A percentile compares a stretch with the other conserved stretches of the same genome.
Conservation (phyloP, 1,140 invertebrate species). For the Lasaia peninsularis region DNA sequence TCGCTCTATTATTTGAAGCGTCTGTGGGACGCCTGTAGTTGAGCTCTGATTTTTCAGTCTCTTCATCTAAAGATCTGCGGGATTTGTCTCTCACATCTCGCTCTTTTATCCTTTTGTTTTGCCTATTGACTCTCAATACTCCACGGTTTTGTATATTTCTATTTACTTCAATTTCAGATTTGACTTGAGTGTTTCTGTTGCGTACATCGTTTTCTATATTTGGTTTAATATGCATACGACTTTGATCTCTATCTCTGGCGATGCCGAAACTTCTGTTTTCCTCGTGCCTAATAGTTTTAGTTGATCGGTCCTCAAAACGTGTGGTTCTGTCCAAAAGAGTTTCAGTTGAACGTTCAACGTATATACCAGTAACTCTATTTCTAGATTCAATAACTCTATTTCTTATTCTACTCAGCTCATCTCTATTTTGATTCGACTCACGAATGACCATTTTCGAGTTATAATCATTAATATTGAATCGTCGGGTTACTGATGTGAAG, state of each 20-base stretch:
- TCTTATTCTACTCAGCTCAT: neutral
- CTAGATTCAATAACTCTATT: neutral
- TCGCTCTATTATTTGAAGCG: neutral
- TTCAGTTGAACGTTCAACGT: neutral
- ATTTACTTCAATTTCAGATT: neutral
- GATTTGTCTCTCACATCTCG: neutral
- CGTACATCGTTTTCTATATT: neutral
- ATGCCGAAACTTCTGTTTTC: neutral
- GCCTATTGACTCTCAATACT: neutral
- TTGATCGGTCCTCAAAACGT: neutral
- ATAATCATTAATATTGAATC: neutral
- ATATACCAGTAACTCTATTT: neutral
- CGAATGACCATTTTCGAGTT: neutral
- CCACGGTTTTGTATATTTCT: neutral
- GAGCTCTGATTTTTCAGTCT: neutral
- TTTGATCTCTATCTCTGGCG: neutral
- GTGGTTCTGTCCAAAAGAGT: neutral
- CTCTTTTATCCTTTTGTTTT: neutral
- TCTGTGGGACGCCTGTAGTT: neutral
- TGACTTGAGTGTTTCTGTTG: neutral
- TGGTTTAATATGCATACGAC: neutral
- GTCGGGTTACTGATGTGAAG: neutral
- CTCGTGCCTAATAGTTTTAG: neutral
- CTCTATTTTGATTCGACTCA: neutral
- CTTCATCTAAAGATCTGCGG: neutral